A percentile compares a stretch with the other conserved stretches of the same genome.
Evolutionary conservation across 2,797 vertebrate species (phyloP).

Genomic region (Hipposideros larvatus): DNA sequence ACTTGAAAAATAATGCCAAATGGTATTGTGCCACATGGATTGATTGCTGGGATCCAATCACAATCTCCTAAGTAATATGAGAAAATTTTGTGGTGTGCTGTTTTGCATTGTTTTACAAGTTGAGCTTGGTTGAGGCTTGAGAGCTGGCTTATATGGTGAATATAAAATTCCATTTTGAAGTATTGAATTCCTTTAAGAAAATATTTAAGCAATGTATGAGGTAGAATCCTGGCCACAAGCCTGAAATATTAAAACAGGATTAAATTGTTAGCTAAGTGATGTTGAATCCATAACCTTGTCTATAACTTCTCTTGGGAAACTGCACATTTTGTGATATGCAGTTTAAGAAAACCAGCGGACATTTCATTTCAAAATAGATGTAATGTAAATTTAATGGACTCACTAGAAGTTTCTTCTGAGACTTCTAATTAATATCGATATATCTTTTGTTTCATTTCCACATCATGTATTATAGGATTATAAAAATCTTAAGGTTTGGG

Average conservation of each 20-base stretch:
- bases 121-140: constrained; percentile 72
- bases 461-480: not conserved
- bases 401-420: not conserved
- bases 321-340: constrained; percentile 28
- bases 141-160: not conserved
- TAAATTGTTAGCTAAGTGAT: constrained; percentile 38
- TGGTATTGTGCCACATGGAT: not conserved
- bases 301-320: not conserved
- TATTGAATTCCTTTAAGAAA: constrained; percentile 66
- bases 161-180: constrained; percentile 63
- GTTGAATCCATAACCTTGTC: constrained; percentile 1
- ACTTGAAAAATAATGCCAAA: not conserved
- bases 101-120: constrained; percentile 49
- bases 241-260: constrained; percentile 36
- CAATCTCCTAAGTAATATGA: constrained; percentile 31
- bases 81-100: constrained; percentile 24
- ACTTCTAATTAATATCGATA: constrained; percentile 33
- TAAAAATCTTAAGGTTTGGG: not conserved
- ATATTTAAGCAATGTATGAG: constrained; percentile 69
- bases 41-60: constrained; percentile 55
- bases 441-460: not conserved
- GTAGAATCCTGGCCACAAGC: constrained; percentile 47
- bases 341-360: constrained; percentile 15
- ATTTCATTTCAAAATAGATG: constrained; percentile 46
- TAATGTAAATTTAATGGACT: constrained; percentile 20